Evolutionary conservation across 2,888 invertebrate species (phyloP), one percentile per base, ranked within the genome.

Genomic region (Chorisops tibialis): DNA sequence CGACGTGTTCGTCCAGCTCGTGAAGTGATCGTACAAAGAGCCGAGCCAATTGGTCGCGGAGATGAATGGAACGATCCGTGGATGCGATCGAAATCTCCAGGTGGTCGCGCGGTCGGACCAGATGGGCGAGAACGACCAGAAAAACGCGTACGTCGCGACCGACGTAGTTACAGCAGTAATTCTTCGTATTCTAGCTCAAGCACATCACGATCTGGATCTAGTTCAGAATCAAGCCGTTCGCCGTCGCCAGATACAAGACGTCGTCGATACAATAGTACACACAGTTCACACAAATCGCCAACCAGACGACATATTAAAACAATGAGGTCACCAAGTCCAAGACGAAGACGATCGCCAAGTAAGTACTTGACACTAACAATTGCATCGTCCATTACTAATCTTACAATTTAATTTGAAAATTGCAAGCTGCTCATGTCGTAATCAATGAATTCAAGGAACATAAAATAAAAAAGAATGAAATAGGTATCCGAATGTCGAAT

Each of bases 51-150:
- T 75, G 80, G 75, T 59, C 83, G 85, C 45, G 89, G 86, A 0
- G 95, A 96, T 74, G 95, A 95, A 71, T 96, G 96, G 95, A 90
- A 89, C 45, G 96, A 96, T 80, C 96, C 96, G 0, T 96, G 96
- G 96, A 93, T 93, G 88, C 79, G 88, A 35, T 83, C 85, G 3
- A 87, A 87, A 69, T 87, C 87, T 3, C 86, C 86, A 1, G 74
- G 78, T 74, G 80, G 85, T 1, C 73, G 77, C 4, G 74, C 73
- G 14, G 43, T 56, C 19, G 43, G 48, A 63, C 74, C 0, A 52
- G 67, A 52, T 16, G 71, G 72, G 74, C 78, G 84, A 1, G 82
- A 68, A 73, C 80, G 74, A 58, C 75, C 76, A 12, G 62, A 62
- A 4, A 51, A 65, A 47, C 62, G 74, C 14, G 73, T 73, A 18